These are phyloP conservation scores for Heliconius sara DNA, from an alignment of 2,888 invertebrate genomes.

Conservation along the genomic window DNA sequence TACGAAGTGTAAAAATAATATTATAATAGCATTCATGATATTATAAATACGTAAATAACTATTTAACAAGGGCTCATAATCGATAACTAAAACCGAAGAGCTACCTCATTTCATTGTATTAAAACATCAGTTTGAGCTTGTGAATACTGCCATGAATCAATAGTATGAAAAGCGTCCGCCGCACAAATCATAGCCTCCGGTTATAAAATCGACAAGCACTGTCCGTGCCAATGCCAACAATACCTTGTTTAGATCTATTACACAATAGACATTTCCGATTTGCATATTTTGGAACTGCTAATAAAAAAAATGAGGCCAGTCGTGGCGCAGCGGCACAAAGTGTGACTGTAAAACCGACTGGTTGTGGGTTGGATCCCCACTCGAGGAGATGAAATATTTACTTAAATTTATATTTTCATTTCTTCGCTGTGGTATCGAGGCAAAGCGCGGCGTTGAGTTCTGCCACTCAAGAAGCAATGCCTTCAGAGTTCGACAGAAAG, in stretches of 20 bases:
- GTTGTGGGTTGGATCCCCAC: too few species aligned
- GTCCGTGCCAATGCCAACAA: slow-evolving; percentile 32
- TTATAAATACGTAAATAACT: not conserved
- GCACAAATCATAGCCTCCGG: slow-evolving; percentile 39
- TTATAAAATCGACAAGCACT: slow-evolving; percentile 36
- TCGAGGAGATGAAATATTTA: too few species aligned
- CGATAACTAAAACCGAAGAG: not conserved
- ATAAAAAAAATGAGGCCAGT: too few species aligned
- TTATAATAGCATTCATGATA: not conserved
- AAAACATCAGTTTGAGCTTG: slow-evolving; percentile 35
- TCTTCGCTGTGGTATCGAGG: too few species aligned
- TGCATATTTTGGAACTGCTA: slow-evolving; percentile 5
- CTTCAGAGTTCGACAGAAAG: too few species aligned
- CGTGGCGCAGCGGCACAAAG: too few species aligned
- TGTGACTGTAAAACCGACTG: too few species aligned
- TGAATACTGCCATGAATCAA: slow-evolving; percentile 38
- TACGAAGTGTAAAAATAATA: not conserved
- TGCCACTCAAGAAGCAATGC: too few species aligned
- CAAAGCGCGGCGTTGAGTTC: too few species aligned
- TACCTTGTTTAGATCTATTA: slow-evolving; percentile 26
- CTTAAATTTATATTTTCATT: too few species aligned
- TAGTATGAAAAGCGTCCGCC: slow-evolving; percentile 36
- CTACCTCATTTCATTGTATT: slow-evolving; percentile 23
- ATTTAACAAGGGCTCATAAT: not conserved
- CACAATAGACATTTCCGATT: slow-evolving; percentile 2